Evolutionary conservation across 2,888 invertebrate species (phyloP), one percentile per base, ranked within the genome.

Genomic region (Papilio protenor): DNA sequence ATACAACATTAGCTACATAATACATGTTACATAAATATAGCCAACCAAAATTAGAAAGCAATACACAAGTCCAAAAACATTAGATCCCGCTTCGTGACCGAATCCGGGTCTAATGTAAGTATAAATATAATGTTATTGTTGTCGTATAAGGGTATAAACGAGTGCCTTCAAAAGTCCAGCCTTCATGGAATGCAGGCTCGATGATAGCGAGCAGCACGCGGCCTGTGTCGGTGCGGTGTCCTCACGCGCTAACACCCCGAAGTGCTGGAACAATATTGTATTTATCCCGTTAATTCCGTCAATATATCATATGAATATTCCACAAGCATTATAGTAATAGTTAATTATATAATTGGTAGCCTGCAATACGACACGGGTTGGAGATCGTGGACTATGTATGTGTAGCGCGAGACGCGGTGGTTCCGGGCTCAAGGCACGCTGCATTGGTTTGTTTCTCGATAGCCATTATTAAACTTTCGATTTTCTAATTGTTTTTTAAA

Each of bases 111-210:
- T 85, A 82, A 80, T 83, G 83, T 83, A 83, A 81, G 81, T 83
- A 81, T 83, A 83, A 86, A 85, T 86, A 82, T 86, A 85, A 87
- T 84, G 84, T 86, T 90, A 87, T 86, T 84, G 86, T 87, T 85
- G 87, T 91, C 90, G 87, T 90, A 81, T 85, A 83, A 84, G 91
- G 92, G 92, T 93, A 90, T 90, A 88, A 93, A 92, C 93, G 90
- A 94, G 94, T 94, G 94, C 94, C 94, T 94, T 94, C 90, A 90
- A 88, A 91, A 92, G 90, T 93, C 93, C 93, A 94, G 94, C 94
- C 94, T 94, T 94, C 91, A 89, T 86, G 87, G 90, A 89, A 88
- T 85, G 91, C 91, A 88, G 92, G 92, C 90, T 92, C 89, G 90
- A 91, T 89, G 91, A 91, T 91, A 89, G 91, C 90, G 89, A 86